Evolutionary conservation across 2,113 vertebrate species (phyloP), one percentile per base, ranked within the genome.

Genomic region (Emydocephalus ijimae): DNA sequence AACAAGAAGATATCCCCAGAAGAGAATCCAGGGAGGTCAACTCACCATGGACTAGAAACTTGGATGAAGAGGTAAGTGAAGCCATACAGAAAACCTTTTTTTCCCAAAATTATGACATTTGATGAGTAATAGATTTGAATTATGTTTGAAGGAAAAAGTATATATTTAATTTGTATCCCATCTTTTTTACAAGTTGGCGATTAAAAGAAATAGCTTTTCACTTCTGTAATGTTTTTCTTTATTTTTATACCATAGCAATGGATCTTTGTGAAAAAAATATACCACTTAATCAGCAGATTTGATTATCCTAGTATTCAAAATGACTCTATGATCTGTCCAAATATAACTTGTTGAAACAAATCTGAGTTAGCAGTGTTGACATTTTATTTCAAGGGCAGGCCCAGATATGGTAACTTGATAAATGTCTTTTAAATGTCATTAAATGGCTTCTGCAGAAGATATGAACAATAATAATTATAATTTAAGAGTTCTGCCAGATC

Each of bases 31-130:
- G 86, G 1, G 96, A 97, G 59, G 88, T 21, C 56, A 95, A 89
- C 0, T 29, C 95, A 0, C 95, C 95, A 2, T 96, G 97, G 97
- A 96, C 91, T 94, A 93, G 93, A 50, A 95, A 93, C 1, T 20
- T 94, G 0, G 97, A 97, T 0, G 98, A 98, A 8, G 97, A 99
- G 97, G 98, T 99, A 90, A 96, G 88, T 50, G 89, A 59, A 3
- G 20, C 20, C 5, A 50, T 85, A 85, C 45, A 48, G 11, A 34
- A 0, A 3, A 39, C 23, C 21, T 57, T 57, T 55, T 86, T 11
- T 20, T 21, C 1, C 0, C 87, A 87, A 64, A 69, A 92, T 90
- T 57, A 89, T 45, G 20, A 34, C 87, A 56, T 89, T 11, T 24
- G 10, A 89, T 90, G 9, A 54, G 9, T 81, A 23, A 34, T n/a